A percentile compares a stretch with the other conserved stretches of the same genome.
These are phyloP conservation scores for Poeciliopsis turrubarensis DNA, from an alignment of 2,113 vertebrate species.

Conservation along the genomic window DNA sequence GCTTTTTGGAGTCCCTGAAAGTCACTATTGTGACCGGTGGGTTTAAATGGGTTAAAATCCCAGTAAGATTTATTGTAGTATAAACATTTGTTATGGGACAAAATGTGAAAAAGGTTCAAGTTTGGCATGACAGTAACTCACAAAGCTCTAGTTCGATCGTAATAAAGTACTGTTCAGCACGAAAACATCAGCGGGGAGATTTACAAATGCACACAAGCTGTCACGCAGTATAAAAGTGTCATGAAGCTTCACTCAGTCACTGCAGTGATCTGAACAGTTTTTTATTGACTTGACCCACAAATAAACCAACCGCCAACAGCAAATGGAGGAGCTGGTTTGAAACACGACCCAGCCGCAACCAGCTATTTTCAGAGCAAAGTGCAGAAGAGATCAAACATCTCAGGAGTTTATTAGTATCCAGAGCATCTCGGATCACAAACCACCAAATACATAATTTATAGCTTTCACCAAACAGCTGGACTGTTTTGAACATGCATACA, in stretches of 20 bases:
- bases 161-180: neutral
- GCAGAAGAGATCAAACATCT: slow-evolving; percentile 68
- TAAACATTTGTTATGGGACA: too few species aligned
- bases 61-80: too few species aligned
- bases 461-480: slow-evolving; percentile 68
- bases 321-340: slow-evolving; percentile 27
- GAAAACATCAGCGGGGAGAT: neutral
- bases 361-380: slow-evolving; percentile 63
- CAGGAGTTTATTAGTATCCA: slow-evolving; percentile 72
- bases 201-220: neutral
- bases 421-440: slow-evolving; percentile 67
- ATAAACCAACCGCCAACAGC: too few species aligned
- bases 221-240: neutral
- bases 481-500: slow-evolving; percentile 51
- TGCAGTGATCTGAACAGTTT: neutral
- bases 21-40: too few species aligned
- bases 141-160: neutral
- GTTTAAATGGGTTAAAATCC: too few species aligned
- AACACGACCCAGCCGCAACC: slow-evolving; percentile 51
- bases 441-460: slow-evolving; percentile 64
- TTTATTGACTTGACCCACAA: neutral
- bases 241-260: slow-evolving; percentile 6
- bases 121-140: neutral
- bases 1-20: too few species aligned
- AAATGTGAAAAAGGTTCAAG: neutral